Conservation (phyloP, 2,797 vertebrate species). For the Hyperoplus lanceolatus region DNA sequence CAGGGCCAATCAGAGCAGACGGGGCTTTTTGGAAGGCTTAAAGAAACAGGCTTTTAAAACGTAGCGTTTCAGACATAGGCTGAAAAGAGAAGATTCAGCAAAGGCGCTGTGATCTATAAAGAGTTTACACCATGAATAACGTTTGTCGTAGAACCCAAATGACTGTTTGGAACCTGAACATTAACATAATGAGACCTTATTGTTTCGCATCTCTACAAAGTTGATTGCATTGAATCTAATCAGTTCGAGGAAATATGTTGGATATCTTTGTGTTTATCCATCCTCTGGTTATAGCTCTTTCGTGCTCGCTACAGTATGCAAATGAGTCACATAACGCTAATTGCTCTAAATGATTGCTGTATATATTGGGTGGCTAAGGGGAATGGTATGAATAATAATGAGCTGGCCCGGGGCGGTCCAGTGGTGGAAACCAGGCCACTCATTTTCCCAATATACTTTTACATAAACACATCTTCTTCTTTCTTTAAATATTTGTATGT, state of each 20-base stretch:
- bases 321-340: constrained; percentile 60
- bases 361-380: constrained; percentile 64
- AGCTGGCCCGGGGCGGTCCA: constrained; percentile 45
- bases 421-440: constrained; percentile 67
- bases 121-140: too few species aligned
- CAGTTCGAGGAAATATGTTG: constrained; percentile 18
- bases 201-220: not conserved
- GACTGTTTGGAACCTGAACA: too few species aligned
- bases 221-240: constrained; percentile 25
- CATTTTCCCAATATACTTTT: constrained; percentile 54
- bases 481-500: constrained; percentile 47
- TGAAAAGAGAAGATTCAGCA: too few species aligned
- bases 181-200: not conserved
- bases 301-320: constrained; percentile 51
- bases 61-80: too few species aligned
- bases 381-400: constrained; percentile 75
- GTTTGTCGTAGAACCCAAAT: too few species aligned
- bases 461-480: constrained; percentile 65
- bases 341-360: constrained; percentile 62
- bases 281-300: constrained; percentile 34
- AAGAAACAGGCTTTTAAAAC: too few species aligned
- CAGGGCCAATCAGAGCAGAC: too few species aligned
- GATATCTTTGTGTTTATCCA: constrained; percentile 42
- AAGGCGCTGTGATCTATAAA: too few species aligned
- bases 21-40: too few species aligned